A percentile compares a stretch with the other conserved stretches of the same genome.
phyloP scores from a whole-genome alignment of 2,888 invertebrate genomes.

The Anthoptus insignis region DNA sequence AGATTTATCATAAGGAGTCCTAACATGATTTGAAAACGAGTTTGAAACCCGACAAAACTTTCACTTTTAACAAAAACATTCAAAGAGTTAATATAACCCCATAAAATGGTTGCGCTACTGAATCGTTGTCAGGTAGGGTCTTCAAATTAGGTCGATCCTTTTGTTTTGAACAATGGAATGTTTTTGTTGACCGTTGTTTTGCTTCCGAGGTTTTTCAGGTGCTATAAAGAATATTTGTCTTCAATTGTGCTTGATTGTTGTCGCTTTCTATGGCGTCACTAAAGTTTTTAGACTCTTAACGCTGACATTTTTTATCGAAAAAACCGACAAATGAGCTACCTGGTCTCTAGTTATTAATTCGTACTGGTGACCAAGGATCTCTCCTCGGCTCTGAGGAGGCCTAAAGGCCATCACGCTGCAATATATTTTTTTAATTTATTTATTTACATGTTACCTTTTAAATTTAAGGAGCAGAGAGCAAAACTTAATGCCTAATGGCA shows the following conservation, averaged over 20 bases:
- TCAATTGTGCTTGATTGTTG: not conserved
- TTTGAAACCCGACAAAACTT: conserved; percentile 52
- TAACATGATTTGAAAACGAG: not conserved
- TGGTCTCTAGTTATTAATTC: no score
- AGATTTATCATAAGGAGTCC: no score
- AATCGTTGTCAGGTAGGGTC: conserved; percentile 40
- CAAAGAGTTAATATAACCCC: conserved; percentile 42
- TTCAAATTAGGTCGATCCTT: conserved; percentile 45
- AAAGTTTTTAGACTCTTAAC: not conserved
- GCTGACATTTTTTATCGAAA: no score
- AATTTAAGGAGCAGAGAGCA: no score
- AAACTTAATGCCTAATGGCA: no score
- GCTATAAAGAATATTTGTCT: conserved; percentile 18
- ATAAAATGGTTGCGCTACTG: conserved; percentile 58
- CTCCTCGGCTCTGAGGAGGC: no score
- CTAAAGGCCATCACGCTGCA: no score
- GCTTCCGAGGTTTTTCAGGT: conserved; percentile 21
- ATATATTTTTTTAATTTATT: no score
- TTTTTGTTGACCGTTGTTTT: conserved; percentile 16
- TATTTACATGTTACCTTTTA: no score
- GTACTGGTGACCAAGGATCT: no score
- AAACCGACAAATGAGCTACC: no score
- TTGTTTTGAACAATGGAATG: conserved; percentile 25
- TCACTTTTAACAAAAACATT: conserved; percentile 75
- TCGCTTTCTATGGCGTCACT: not conserved